Percentiles rank a stretch among this genome's conserved stretches.
Conservation (phyloP, 2,797 vertebrate genomes). For the Morelia viridis region DNA sequence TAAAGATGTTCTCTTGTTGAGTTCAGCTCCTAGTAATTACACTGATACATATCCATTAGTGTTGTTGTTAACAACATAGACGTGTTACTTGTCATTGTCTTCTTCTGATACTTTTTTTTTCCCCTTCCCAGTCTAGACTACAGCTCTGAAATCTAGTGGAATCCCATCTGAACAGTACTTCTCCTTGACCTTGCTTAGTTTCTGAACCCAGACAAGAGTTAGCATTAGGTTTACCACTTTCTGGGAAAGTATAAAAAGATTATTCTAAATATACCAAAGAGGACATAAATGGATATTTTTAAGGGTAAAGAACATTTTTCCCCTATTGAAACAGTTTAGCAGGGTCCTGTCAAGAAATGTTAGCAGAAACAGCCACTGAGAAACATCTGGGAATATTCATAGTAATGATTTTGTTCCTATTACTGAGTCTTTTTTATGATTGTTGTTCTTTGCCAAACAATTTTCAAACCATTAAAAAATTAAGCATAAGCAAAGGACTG, state of each 20-base stretch:
- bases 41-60: not conserved
- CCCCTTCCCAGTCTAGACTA: not conserved
- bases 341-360: not conserved
- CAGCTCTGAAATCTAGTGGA: not conserved
- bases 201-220: not conserved
- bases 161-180: not conserved
- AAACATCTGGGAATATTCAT: not conserved
- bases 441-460: not conserved
- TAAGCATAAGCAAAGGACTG: not conserved
- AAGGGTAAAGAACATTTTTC: not conserved
- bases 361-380: not conserved
- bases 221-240: not conserved
- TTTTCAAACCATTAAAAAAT: constrained; percentile 2
- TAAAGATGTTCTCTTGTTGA: not conserved
- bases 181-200: not conserved
- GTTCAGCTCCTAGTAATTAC: not conserved
- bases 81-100: not conserved
- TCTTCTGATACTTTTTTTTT: not conserved
- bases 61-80: not conserved
- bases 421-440: not conserved
- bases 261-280: not conserved
- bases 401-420: not conserved
- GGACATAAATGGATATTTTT: not conserved
- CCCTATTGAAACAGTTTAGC: not conserved
- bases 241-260: not conserved